A percentile compares a stretch with the other conserved stretches of the same genome.
phyloP scores from a whole-genome alignment of 2,888 invertebrate genomes.

The Gnatocerus cornutus region DNA sequence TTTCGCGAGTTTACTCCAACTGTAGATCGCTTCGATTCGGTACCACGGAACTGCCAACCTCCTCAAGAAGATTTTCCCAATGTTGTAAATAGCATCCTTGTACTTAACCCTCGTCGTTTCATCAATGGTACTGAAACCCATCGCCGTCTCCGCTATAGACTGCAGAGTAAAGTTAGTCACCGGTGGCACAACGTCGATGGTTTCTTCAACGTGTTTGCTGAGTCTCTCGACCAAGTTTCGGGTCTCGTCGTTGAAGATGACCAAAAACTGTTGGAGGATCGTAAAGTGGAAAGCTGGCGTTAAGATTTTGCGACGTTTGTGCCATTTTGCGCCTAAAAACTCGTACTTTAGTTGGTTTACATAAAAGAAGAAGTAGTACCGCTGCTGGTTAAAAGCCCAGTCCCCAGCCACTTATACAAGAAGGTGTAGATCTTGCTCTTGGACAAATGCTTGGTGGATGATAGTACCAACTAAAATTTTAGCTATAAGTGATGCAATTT shows the following conservation, averaged over 20 bases:
- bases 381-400: slow-evolving; percentile 51
- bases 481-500: not conserved
- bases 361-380: slow-evolving; percentile 25
- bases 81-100: slow-evolving; percentile 54
- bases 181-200: slow-evolving; percentile 33
- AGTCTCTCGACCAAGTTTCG: slow-evolving; percentile 36
- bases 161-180: slow-evolving; percentile 43
- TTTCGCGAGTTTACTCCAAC: slow-evolving; percentile 45
- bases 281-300: slow-evolving; percentile 57
- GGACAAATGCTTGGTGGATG: slow-evolving; percentile 35
- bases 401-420: slow-evolving; percentile 49
- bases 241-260: slow-evolving; percentile 50
- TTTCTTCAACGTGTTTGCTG: slow-evolving; percentile 16
- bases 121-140: slow-evolving; percentile 57
- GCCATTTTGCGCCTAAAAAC: slow-evolving; percentile 52
- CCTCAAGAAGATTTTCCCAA: slow-evolving; percentile 56
- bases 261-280: slow-evolving; percentile 52
- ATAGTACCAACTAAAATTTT: slow-evolving; percentile 30
- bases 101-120: slow-evolving; percentile 52
- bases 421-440: slow-evolving; percentile 41
- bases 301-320: slow-evolving; percentile 55
- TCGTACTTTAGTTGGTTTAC: too few relatives aligned
- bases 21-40: slow-evolving; percentile 51
- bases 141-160: slow-evolving; percentile 58
- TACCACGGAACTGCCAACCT: slow-evolving; percentile 61